Conservation (phyloP, 2,888 invertebrate species). For the Callimorpha dominula region DNA sequence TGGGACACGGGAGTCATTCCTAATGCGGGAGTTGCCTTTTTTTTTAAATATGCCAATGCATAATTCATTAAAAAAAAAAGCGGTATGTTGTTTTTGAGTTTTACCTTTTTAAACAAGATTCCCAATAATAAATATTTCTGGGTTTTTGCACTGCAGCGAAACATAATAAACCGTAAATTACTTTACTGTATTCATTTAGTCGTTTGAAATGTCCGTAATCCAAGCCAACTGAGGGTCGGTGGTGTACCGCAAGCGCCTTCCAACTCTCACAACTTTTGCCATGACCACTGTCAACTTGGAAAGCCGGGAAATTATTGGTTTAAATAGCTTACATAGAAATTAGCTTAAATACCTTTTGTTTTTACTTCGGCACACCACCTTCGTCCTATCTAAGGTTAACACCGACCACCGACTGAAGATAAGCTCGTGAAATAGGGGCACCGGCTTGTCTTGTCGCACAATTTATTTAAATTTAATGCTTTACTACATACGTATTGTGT, state of each 20-base stretch:
- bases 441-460: constrained; percentile 34
- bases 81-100: neutral
- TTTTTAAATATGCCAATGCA: no score
- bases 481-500: constrained; percentile 28
- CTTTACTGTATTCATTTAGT: constrained; percentile 48
- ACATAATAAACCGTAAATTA: constrained; percentile 49
- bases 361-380: constrained; percentile 36
- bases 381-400: constrained; percentile 43
- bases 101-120: neutral
- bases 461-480: constrained; percentile 49
- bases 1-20: no score
- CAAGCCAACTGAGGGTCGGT: constrained; percentile 59
- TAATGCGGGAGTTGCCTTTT: no score
- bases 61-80: neutral
- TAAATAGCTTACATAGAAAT: constrained; percentile 48
- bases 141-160: constrained; percentile 25
- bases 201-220: constrained; percentile 60
- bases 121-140: neutral
- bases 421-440: constrained; percentile 49
- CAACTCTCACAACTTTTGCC: constrained; percentile 62
- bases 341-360: constrained; percentile 52
- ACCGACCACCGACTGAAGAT: constrained; percentile 50
- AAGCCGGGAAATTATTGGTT: constrained; percentile 58
- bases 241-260: constrained; percentile 67
- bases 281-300: constrained; percentile 62